phyloP scores from a whole-genome alignment of 2,888 invertebrate species.

The Latrodectus elegans region DNA sequence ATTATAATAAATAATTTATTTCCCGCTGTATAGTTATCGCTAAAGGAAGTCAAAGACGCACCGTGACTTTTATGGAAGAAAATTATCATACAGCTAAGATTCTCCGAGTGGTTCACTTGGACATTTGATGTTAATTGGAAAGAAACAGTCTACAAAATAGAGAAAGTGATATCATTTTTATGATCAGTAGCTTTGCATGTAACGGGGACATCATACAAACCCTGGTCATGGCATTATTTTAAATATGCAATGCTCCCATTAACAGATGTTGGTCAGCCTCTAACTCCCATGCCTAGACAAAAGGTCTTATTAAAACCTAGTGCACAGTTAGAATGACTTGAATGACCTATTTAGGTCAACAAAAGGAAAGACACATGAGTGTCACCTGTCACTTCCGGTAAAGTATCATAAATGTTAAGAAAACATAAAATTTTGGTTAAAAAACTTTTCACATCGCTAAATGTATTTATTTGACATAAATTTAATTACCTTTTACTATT shows the following conservation, averaged over 20 bases:
- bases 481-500: too few species aligned
- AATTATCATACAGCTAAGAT: conserved; percentile 31
- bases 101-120: conserved; percentile 33
- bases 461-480: too few species aligned
- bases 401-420: not conserved
- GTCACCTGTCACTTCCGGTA: conserved; percentile 6
- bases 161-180: conserved; percentile 63
- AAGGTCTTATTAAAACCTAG: conserved; percentile 49
- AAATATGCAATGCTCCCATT: conserved; percentile 48
- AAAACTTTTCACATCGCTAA: too few species aligned
- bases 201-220: conserved; percentile 15
- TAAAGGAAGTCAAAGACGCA: conserved; percentile 10
- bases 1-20: conserved; percentile 53
- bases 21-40: conserved; percentile 22
- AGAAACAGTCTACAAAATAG: conserved; percentile 30
- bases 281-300: conserved; percentile 47
- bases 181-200: conserved; percentile 57
- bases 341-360: conserved; percentile 48
- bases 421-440: not conserved
- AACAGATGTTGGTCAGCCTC: conserved; percentile 40
- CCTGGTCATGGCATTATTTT: conserved; percentile 20
- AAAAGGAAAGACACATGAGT: too few species aligned
- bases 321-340: conserved; percentile 17
- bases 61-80: conserved; percentile 45
- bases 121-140: conserved; percentile 32